Conservation (phyloP, 2,113 vertebrate genomes). For the Lophura nycthemera region DNA sequence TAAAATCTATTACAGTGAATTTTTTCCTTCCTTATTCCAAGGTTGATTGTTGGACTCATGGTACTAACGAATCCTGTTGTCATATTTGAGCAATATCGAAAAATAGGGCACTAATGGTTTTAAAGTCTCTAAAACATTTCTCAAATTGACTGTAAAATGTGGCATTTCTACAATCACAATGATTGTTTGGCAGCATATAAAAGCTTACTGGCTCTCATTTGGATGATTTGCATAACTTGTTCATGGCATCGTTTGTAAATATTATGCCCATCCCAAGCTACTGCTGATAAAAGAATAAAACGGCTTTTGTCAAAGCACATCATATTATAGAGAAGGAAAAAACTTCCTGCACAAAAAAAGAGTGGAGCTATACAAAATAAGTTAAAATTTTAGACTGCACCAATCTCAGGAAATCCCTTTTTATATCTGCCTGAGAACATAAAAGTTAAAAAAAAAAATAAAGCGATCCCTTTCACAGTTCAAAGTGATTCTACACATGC, state of each 20-base stretch:
- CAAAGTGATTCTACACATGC: neutral
- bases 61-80: constrained; percentile 7
- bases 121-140: constrained; percentile 56
- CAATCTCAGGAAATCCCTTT: constrained; percentile 42
- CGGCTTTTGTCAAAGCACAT: constrained; percentile 39
- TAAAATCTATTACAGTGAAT: constrained; percentile 15
- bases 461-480: neutral
- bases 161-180: constrained; percentile 13
- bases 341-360: neutral
- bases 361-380: neutral
- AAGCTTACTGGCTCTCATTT: constrained; percentile 64
- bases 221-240: constrained; percentile 67
- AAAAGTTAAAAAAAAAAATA: neutral
- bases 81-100: constrained; percentile 43
- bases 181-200: constrained; percentile 62
- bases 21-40: constrained; percentile 5
- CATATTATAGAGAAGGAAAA: neutral
- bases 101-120: constrained; percentile 55
- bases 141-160: constrained; percentile 69
- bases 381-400: constrained; percentile 43
- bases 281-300: constrained; percentile 48
- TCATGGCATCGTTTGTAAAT: constrained; percentile 69
- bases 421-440: neutral
- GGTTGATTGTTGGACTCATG: constrained; percentile 18
- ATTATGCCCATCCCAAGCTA: constrained; percentile 61